Evolutionary conservation across 35 echinoderm and acorn worm genomes (phyloP).

Genomic region (Eucidaris tribuloides): DNA sequence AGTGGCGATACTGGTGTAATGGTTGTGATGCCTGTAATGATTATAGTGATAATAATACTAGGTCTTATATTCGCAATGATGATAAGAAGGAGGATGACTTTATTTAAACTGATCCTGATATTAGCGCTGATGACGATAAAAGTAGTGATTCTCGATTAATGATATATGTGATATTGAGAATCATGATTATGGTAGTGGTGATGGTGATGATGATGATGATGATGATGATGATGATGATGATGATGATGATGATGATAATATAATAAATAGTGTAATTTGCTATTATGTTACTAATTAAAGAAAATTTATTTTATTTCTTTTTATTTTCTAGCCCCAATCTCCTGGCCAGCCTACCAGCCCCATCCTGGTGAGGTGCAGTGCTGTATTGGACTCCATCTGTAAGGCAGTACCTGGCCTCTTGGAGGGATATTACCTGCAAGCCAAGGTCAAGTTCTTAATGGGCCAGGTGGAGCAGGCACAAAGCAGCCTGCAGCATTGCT

Average conservation of each 20-base stretch:
- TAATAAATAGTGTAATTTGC: background rate
- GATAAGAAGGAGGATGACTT: too few relatives aligned
- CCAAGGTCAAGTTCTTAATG: slow-evolving; percentile 72
- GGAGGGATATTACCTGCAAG: slow-evolving; percentile 74
- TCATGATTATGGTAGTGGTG: background rate
- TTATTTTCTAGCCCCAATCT: slow-evolving; percentile 59
- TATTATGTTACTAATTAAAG: background rate
- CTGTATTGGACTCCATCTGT: slow-evolving; percentile 79
- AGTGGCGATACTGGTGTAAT: too few relatives aligned
- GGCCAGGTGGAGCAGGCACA: slow-evolving; percentile 85
- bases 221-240: background rate
- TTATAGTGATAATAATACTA: background rate
- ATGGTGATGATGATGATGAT: background rate
- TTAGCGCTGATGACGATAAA: too few relatives aligned
- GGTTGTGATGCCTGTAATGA: background rate
- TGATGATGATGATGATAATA: background rate
- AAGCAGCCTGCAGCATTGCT: slow-evolving; percentile 81
- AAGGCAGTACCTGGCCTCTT: slow-evolving; percentile 89
- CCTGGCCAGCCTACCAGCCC: slow-evolving; percentile 75
- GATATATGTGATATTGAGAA: too few relatives aligned
- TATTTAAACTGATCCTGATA: too few relatives aligned
- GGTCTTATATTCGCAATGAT: background rate
- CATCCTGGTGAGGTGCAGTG: slow-evolving; percentile 62
- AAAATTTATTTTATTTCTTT: background rate
- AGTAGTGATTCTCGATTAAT: too few relatives aligned